phyloP scores from a whole-genome alignment of 2,888 invertebrate species.

The Nephrotoma guestfalica region DNA sequence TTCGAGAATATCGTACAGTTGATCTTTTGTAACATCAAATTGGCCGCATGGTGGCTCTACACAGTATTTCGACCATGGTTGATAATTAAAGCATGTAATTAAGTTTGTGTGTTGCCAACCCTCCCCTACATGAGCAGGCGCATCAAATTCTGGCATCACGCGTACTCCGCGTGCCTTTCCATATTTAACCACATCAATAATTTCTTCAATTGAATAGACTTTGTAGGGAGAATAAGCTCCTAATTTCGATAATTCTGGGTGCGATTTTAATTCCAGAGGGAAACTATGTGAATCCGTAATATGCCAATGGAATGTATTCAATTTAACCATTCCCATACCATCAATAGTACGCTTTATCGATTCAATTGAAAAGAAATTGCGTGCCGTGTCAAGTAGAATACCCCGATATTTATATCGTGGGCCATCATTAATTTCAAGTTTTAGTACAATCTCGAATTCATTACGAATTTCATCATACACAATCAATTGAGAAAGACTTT shows the following conservation, averaged over 20 bases:
- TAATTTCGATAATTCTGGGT: slow-evolving; percentile 52
- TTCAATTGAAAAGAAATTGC: slow-evolving; percentile 67
- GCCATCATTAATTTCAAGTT: slow-evolving; percentile 51
- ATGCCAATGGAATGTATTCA: slow-evolving; percentile 93
- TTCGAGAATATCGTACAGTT: slow-evolving; percentile 49
- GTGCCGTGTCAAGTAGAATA: slow-evolving; percentile 73
- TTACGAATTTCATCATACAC: slow-evolving; percentile 30
- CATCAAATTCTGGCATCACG: slow-evolving; percentile 83
- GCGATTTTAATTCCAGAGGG: slow-evolving; percentile 64
- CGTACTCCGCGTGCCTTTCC: slow-evolving; percentile 64
- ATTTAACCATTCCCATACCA: slow-evolving; percentile 77
- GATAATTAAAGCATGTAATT: slow-evolving; percentile 54
- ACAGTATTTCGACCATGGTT: slow-evolving; percentile 56
- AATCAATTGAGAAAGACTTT: slow-evolving; percentile 35
- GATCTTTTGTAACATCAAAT: slow-evolving; percentile 56
- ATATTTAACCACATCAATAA: slow-evolving; percentile 47
- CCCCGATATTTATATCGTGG: slow-evolving; percentile 84
- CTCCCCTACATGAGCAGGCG: slow-evolving; percentile 79
- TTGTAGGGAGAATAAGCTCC: slow-evolving; percentile 69
- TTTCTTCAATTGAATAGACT: slow-evolving; percentile 41
- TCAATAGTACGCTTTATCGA: slow-evolving; percentile 62
- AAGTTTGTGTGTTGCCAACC: slow-evolving; percentile 63
- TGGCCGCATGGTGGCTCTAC: slow-evolving; percentile 81
- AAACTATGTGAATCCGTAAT: slow-evolving; percentile 90
- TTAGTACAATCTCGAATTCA: slow-evolving; percentile 32